Conservation (phyloP, 1,140 invertebrate genomes). For the Zelostemma sp. region DNA sequence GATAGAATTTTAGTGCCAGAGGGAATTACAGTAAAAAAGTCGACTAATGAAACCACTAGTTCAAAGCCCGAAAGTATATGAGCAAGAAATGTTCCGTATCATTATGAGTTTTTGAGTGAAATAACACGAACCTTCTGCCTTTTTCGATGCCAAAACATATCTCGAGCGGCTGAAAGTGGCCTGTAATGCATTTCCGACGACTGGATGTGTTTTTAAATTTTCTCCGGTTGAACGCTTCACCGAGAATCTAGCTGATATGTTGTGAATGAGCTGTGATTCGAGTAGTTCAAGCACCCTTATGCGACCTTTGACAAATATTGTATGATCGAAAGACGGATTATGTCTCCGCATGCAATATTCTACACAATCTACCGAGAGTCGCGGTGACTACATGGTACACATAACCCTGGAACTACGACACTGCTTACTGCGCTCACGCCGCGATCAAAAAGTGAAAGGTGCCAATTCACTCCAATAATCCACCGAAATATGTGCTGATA, state of each 20-base stretch:
- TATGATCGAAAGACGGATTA: slow-evolving; percentile 24
- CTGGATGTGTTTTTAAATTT: slow-evolving; percentile 10
- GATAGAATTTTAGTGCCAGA: slow-evolving; percentile 30
- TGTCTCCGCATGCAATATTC: slow-evolving; percentile 12
- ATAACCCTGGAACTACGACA: background rate
- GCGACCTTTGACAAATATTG: slow-evolving; percentile 40
- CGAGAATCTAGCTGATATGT: slow-evolving; percentile 26
- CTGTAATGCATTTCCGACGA: background rate
- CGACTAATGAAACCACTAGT: too few relatives aligned
- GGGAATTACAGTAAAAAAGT: slow-evolving; percentile 26
- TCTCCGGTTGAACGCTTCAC: slow-evolving; percentile 8
- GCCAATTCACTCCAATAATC: background rate
- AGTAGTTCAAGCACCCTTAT: slow-evolving; percentile 24
- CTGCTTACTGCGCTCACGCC: background rate
- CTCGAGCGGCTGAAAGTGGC: background rate
- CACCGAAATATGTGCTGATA: too few relatives aligned
- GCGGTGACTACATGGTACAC: background rate
- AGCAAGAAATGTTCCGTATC: too few relatives aligned
- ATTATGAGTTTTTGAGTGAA: background rate
- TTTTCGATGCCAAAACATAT: background rate
- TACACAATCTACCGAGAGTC: slow-evolving; percentile 3
- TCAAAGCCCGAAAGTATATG: too few relatives aligned
- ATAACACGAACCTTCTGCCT: background rate
- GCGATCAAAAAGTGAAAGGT: background rate
- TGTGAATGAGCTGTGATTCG: slow-evolving; percentile 27